Conservation (phyloP, 2,888 invertebrate genomes). For the Acronicta leporina region DNA sequence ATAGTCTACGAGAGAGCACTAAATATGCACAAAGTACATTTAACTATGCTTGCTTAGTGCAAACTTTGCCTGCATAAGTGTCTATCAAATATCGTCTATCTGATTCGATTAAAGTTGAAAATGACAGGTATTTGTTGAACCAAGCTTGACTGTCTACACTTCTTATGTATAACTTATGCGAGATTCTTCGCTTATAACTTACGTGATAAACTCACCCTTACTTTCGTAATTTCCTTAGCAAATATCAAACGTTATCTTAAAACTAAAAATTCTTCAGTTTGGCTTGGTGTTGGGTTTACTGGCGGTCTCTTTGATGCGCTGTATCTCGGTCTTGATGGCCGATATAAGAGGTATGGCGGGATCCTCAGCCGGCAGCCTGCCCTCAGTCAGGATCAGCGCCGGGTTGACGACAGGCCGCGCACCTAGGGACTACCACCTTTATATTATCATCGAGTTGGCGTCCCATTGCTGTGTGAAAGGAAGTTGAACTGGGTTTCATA, state of each 20-base stretch:
- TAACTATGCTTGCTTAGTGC: too few relatives aligned
- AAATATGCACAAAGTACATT: too few relatives aligned
- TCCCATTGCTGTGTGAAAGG: conserved; percentile 68
- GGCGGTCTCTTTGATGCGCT: conserved; percentile 78
- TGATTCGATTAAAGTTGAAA: too few relatives aligned
- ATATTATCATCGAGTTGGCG: conserved; percentile 69
- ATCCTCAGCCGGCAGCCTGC: conserved; percentile 90
- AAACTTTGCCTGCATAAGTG: too few relatives aligned
- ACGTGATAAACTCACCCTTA: too few relatives aligned
- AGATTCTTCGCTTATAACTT: too few relatives aligned
- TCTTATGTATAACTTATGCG: too few relatives aligned
- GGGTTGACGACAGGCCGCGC: conserved; percentile 71
- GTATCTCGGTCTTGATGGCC: conserved; percentile 94
- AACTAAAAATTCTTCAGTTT: conserved; percentile 30
- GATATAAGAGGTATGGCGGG: conserved; percentile 95
- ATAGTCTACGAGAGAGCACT: too few relatives aligned
- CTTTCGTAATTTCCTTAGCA: too few relatives aligned
- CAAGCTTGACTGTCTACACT: too few relatives aligned
- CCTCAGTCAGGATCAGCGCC: conserved; percentile 87
- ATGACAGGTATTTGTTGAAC: too few relatives aligned
- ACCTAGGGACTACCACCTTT: conserved; percentile 66
- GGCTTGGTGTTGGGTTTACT: conserved; percentile 66
- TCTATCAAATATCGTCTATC: too few relatives aligned
- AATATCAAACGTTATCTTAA: neutral
- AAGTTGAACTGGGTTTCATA: conserved; percentile 47